Evolutionary conservation across 2,888 invertebrate species (phyloP), one percentile per base, ranked within the genome.

Genomic region (Phortica okadai): DNA sequence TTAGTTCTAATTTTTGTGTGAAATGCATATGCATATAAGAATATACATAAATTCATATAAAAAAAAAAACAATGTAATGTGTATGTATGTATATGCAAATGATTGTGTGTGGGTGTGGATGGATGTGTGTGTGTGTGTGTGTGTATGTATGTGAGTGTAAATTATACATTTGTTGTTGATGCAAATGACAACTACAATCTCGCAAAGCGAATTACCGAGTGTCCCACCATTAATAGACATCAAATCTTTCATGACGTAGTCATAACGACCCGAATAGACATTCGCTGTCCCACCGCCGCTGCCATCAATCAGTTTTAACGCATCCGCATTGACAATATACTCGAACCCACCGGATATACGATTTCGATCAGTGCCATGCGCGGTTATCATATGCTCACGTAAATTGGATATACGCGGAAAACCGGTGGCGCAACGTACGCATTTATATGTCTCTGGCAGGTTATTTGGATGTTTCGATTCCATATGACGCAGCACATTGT

Each of bases 391-490:
- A 78, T 92, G 92, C 75, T 92, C 92, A 2, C 92, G 88, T 45
- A 92, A 83, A 78, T 91, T 91, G 4, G 91, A 91, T 73, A 92
- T 87, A 6, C 92, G 85, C 1, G 92, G 91, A 87, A 90, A 92
- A 11, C 92, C 92, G 41, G 88, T 84, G 10, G 90, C 85, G 69
- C 92, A 92, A 3, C 89, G 87, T 1, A 91, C 90, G 76, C 92
- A 92, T 76, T 91, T 91, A 81, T 92, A 92, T 0, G 91, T 91
- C 76, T 91, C 90, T 10, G 92, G 92, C 78, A 92, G 80, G 78
- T 92, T 91, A 78, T 91, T 91, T 0, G 92, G 92, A 88, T 92
- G 92, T 78, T 92, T 92, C 1, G 91, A 90, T 81, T 92, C 92
- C 92, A 92, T 92, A 77, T 92, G 92, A 0, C 92, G 89, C 72